A percentile compares a stretch with the other conserved stretches of the same genome.
Evolutionary conservation across 2,113 vertebrate species (phyloP).

Genomic region (Catharus minimus): DNA sequence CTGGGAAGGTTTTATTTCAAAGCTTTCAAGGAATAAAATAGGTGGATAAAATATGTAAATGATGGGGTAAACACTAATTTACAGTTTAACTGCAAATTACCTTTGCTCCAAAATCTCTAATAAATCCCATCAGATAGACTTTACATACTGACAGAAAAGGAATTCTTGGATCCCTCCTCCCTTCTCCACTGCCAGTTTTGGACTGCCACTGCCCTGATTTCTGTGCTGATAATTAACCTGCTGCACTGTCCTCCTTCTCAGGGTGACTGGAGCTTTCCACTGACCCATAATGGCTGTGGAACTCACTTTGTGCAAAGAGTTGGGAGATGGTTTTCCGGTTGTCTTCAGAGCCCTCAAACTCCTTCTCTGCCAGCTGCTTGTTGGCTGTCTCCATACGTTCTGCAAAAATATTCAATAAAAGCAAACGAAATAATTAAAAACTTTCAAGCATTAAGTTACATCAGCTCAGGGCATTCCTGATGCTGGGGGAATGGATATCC

Average conservation of each 20-base stretch:
- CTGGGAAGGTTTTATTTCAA: neutral
- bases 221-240: neutral
- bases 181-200: neutral
- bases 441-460: neutral
- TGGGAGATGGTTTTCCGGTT: slow-evolving; percentile 97
- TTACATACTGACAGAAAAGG: neutral
- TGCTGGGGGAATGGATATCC: neutral
- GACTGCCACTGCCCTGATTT: neutral
- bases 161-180: neutral
- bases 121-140: neutral
- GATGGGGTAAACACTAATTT: neutral
- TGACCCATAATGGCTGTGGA: neutral
- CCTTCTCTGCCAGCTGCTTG: slow-evolving; percentile 94
- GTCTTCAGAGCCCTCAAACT: slow-evolving; percentile 94
- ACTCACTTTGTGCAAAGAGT: slow-evolving; percentile 94
- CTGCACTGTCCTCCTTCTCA: neutral
- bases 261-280: neutral
- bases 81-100: neutral
- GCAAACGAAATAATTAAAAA: neutral
- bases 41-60: neutral
- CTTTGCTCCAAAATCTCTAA: neutral
- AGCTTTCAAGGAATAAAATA: neutral
- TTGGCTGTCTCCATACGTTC: slow-evolving; percentile 97
- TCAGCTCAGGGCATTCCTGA: neutral
- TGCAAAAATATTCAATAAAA: slow-evolving; percentile 56